Conservation (phyloP, 2,797 vertebrate species). For the Muscicapa comitata region DNA sequence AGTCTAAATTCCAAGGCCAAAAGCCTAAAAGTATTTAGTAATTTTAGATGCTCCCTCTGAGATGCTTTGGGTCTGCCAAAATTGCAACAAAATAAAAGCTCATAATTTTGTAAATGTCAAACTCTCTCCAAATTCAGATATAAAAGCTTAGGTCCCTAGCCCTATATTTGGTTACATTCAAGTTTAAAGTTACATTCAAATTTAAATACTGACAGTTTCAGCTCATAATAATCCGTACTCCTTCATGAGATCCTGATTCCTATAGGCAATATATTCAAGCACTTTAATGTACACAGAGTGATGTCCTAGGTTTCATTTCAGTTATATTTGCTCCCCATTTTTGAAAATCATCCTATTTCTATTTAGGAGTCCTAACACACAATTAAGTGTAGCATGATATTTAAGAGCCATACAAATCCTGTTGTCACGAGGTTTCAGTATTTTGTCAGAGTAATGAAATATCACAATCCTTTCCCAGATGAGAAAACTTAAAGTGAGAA, state of each 20-base stretch:
- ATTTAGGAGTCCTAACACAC: not conserved
- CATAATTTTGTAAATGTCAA: slow-evolving; percentile 7
- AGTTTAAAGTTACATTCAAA: not conserved
- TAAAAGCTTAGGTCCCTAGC: not conserved
- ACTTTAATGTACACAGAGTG: not conserved
- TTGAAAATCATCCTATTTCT: not conserved
- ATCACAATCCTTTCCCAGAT: not conserved
- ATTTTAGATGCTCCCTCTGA: not conserved
- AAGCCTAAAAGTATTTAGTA: not conserved
- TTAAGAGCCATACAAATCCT: not conserved
- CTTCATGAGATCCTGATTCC: not conserved
- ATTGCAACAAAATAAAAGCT: not conserved
- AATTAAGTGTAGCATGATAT: not conserved
- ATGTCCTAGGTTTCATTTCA: not conserved
- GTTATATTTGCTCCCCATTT: not conserved
- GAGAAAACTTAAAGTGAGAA: not conserved
- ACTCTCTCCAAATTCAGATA: not conserved
- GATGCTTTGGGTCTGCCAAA: not conserved
- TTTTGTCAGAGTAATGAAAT: not conserved
- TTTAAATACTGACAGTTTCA: not conserved
- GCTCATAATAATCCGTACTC: not conserved
- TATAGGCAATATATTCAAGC: not conserved
- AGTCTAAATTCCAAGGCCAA: not conserved
- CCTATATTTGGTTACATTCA: not conserved
- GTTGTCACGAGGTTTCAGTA: not conserved